Percentiles rank a stretch among this genome's conserved stretches.
phyloP scores from a whole-genome alignment of 1,140 invertebrate species.

The Camponotus pennsylvanicus region DNA sequence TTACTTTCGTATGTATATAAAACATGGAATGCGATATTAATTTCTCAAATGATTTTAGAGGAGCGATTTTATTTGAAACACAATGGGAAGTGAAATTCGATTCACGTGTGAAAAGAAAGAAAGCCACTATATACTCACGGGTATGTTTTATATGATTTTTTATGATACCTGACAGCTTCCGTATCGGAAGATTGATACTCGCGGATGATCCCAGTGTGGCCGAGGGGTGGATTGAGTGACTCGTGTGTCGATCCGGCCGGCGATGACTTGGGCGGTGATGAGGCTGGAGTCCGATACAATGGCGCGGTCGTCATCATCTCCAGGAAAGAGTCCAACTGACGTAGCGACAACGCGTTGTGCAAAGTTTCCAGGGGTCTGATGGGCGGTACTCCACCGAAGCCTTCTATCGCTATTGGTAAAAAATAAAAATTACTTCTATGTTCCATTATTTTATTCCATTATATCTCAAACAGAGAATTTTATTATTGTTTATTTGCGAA shows the following conservation, averaged over 20 bases:
- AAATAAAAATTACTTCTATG: not conserved
- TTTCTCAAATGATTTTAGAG: not conserved
- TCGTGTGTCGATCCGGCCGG: constrained; percentile 79
- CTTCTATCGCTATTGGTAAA: constrained; percentile 89
- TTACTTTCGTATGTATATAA: not conserved
- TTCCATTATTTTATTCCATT: not conserved
- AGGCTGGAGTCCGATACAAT: constrained; percentile 90
- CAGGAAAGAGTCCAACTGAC: constrained; percentile 95
- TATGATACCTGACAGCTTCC: constrained; percentile 82
- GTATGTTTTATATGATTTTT: constrained; percentile 80
- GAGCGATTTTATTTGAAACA: not conserved
- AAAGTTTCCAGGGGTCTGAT: constrained; percentile 97
- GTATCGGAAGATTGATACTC: constrained; percentile 86
- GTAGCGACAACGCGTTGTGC: constrained; percentile 97
- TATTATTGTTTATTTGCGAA: not conserved
- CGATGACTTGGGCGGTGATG: constrained; percentile 90
- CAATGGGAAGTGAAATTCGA: not conserved
- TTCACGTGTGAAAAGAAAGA: constrained; percentile 19
- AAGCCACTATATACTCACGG: constrained; percentile 80
- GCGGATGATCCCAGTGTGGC: constrained; percentile 77
- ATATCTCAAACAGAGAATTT: not conserved
- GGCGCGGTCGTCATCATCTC: constrained; percentile 92
- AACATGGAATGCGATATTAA: not conserved
- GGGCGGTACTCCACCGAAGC: constrained; percentile 95
- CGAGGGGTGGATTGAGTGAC: constrained; percentile 78